phyloP scores from a whole-genome alignment of 1,140 invertebrate species.

The Lordiphosa stackelbergi region DNA sequence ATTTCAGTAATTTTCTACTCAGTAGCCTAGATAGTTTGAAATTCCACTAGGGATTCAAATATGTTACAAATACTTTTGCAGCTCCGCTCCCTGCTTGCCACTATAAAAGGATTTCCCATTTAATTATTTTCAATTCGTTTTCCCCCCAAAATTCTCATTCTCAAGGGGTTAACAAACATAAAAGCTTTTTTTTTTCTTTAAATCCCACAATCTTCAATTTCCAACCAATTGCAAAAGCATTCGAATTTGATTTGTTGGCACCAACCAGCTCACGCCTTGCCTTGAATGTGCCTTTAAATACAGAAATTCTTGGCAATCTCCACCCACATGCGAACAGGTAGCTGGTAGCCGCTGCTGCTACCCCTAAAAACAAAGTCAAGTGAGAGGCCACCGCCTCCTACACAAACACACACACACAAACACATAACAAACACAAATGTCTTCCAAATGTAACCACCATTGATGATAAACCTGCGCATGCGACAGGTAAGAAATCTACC shows the following conservation, averaged over 20 bases:
- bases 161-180: too few relatives aligned
- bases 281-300: conserved; percentile 10
- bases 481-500: conserved; percentile 12
- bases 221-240: conserved; percentile 63
- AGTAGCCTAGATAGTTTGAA: too few relatives aligned
- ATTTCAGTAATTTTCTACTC: too few relatives aligned
- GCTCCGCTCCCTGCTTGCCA: too few relatives aligned
- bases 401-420: neutral
- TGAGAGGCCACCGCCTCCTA: conserved; percentile 23
- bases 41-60: too few relatives aligned
- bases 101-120: too few relatives aligned
- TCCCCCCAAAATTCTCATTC: too few relatives aligned
- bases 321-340: conserved; percentile 30
- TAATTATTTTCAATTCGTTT: too few relatives aligned
- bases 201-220: neutral
- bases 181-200: conserved; percentile 2
- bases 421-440: conserved; percentile 11
- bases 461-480: conserved; percentile 46
- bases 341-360: neutral
- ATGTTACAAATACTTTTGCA: too few relatives aligned
- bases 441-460: conserved; percentile 12
- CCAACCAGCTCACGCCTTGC: conserved; percentile 20
- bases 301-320: conserved; percentile 31
- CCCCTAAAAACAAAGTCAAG: conserved; percentile 18
- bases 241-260: conserved; percentile 71